Percentiles rank a stretch among this genome's conserved stretches.
phyloP scores from a whole-genome alignment of 2,888 invertebrate genomes.

The Pterostichus niger region DNA sequence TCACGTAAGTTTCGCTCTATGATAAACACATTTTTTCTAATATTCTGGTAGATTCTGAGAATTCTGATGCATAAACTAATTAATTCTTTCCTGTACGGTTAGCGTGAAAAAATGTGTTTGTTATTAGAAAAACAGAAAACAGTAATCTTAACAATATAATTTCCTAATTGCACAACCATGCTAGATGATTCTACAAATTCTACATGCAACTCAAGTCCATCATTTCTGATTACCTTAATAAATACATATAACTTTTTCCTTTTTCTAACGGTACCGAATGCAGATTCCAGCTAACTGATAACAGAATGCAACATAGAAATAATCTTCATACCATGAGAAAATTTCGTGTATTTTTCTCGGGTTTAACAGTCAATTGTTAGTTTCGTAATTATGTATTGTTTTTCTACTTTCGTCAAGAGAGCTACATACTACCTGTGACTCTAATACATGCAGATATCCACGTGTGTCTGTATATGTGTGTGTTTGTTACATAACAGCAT shows the following conservation, averaged over 20 bases:
- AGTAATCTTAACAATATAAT: slow-evolving; percentile 41
- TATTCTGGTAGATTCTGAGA: slow-evolving; percentile 25
- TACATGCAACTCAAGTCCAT: not conserved
- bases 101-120: slow-evolving; percentile 38
- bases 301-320: slow-evolving; percentile 49
- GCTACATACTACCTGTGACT: slow-evolving; percentile 36
- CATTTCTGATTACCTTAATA: slow-evolving; percentile 20
- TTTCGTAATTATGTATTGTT: slow-evolving; percentile 63
- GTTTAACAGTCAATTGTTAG: slow-evolving; percentile 54
- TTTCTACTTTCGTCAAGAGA: slow-evolving; percentile 60
- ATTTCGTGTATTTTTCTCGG: slow-evolving; percentile 64
- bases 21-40: not conserved
- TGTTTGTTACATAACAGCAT: slow-evolving; percentile 57
- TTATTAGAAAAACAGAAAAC: slow-evolving; percentile 44
- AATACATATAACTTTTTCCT: slow-evolving; percentile 38
- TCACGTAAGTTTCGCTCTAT: not conserved
- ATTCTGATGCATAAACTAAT: slow-evolving; percentile 24
- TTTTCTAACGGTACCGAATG: slow-evolving; percentile 48
- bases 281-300: slow-evolving; percentile 44
- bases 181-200: slow-evolving; percentile 2
- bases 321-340: slow-evolving; percentile 55
- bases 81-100: slow-evolving; percentile 34
- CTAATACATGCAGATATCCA: slow-evolving; percentile 32
- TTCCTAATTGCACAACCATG: slow-evolving; percentile 21
- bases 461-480: slow-evolving; percentile 18